Conservation (phyloP, 2,888 invertebrate species). For the Acanthosepion esculentum region DNA sequence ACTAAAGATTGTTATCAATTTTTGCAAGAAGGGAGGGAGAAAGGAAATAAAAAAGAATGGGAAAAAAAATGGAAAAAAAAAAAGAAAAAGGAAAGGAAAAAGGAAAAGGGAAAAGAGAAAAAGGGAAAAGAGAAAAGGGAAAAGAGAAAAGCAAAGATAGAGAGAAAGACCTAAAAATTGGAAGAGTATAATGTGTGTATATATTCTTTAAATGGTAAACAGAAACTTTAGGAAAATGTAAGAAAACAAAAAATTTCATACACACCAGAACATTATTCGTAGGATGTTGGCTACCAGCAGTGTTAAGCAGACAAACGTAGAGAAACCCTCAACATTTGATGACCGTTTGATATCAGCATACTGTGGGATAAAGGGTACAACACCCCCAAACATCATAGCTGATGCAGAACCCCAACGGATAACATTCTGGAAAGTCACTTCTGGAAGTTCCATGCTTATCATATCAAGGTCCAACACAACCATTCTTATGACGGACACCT, state of each 20-base stretch:
- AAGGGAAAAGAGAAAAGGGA: no score
- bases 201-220: no score
- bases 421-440: constrained; percentile 58
- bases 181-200: neutral
- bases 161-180: neutral
- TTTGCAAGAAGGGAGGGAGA: neutral
- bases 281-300: constrained; percentile 96
- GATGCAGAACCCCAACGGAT: constrained; percentile 63
- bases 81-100: neutral
- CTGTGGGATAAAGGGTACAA: constrained; percentile 96
- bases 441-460: constrained; percentile 53
- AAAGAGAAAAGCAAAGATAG: neutral
- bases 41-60: no score
- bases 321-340: constrained; percentile 97
- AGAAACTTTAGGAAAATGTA: no score
- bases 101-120: neutral
- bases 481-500: constrained; percentile 46
- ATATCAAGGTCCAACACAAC: constrained; percentile 48
- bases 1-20: no score
- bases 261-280: constrained; percentile 97
- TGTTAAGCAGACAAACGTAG: constrained; percentile 95
- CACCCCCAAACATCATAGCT: constrained; percentile 95
- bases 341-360: constrained; percentile 92
- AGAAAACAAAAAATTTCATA: constrained; percentile 55
- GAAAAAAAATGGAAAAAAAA: neutral